Percentiles rank a stretch among this genome's conserved stretches.
Conservation (phyloP, 2,888 invertebrate species). For the Auanema sp. region DNA sequence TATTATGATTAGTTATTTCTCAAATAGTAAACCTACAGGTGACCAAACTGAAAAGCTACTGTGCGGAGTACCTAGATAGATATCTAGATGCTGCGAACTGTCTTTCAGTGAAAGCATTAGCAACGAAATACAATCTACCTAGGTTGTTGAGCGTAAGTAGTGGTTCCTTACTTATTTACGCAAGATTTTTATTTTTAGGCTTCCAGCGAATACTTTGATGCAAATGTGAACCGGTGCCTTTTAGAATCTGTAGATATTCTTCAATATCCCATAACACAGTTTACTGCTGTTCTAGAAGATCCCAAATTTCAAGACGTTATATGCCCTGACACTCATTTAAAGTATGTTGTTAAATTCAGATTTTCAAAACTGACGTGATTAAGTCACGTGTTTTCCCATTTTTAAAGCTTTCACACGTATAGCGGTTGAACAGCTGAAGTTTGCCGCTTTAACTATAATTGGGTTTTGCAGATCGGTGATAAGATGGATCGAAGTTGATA, state of each 20-base stretch:
- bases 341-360: constrained; percentile 22
- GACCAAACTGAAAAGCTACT: constrained; percentile 70
- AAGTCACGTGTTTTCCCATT: too few relatives aligned
- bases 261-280: constrained; percentile 67
- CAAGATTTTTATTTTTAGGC: constrained; percentile 26
- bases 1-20: not conserved
- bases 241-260: constrained; percentile 71
- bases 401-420: not conserved
- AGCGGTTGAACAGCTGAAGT: not conserved
- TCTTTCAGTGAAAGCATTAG: constrained; percentile 72
- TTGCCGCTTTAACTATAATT: not conserved
- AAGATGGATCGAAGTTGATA: constrained; percentile 70
- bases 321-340: constrained; percentile 62
- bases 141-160: constrained; percentile 68
- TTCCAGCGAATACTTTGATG: constrained; percentile 53
- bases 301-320: constrained; percentile 65
- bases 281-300: constrained; percentile 70
- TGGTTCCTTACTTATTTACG: not conserved
- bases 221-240: constrained; percentile 64
- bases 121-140: constrained; percentile 71
- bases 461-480: constrained; percentile 66
- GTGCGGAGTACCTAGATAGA: constrained; percentile 73
- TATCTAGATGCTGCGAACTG: constrained; percentile 73
- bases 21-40: constrained; percentile 37
- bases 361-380: too few relatives aligned